phyloP scores from a whole-genome alignment of 2,113 vertebrate species.

The Cephalopterus ornatus region DNA sequence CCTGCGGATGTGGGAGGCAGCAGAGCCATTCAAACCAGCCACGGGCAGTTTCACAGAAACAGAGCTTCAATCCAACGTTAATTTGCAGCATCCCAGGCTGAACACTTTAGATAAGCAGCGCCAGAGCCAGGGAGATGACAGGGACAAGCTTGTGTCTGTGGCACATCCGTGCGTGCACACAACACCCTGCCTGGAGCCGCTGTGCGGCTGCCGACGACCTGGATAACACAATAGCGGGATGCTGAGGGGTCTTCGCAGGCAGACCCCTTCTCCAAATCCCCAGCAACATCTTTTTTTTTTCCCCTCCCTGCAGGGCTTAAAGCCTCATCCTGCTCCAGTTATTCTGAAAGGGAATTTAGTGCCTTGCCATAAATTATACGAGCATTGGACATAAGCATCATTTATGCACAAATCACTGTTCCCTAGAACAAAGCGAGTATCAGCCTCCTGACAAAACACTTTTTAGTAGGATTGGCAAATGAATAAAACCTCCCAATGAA shows the following conservation, averaged over 20 bases:
- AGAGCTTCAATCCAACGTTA: conserved; percentile 53
- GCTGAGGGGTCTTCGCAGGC: background rate
- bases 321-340: conserved; percentile 14
- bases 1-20: background rate
- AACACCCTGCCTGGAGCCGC: background rate
- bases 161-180: background rate
- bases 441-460: conserved; percentile 63
- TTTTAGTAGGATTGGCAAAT: conserved; percentile 53
- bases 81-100: conserved; percentile 70
- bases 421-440: conserved; percentile 55
- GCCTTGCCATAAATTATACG: conserved; percentile 9
- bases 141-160: background rate
- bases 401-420: conserved; percentile 54
- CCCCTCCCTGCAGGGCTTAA: background rate
- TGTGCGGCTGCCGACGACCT: background rate
- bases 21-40: conserved; percentile 45
- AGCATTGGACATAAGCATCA: conserved; percentile 37
- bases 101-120: conserved; percentile 61
- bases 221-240: background rate
- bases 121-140: conserved; percentile 32
- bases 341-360: conserved; percentile 39
- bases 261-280: background rate
- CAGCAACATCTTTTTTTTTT: background rate
- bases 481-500: conserved; percentile 54
- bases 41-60: conserved; percentile 45